Base-by-base conservation (phyloP, 2,888 invertebrate genomes). In the Linnaemya vulpina region DNA sequence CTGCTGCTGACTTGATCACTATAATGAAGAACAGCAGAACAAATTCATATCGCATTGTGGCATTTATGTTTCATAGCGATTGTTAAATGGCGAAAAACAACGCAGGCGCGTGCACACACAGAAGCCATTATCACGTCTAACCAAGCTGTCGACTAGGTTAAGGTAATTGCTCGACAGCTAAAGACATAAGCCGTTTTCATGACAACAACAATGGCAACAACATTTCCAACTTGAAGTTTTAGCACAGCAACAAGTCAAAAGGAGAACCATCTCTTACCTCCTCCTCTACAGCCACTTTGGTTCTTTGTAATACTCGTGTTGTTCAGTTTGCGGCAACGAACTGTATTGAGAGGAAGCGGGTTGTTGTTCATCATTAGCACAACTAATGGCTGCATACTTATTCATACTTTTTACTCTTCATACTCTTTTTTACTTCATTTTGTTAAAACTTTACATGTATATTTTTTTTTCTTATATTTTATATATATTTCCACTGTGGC, bases 361-460 rank as follows among this genome's bases (percentile, higher is more conserved):
- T 87, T 89, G 90, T 88, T 89, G 89, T 89, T 87, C 88, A 87
- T 90, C 89, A 87, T 88, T 88, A 89, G 87, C 88, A 88, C 88
- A 89, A 88, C 88, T 90, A 90, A 90, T 90, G 90, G 89, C 88
- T 90, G 89, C 89, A 87, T 89, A 90, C 90, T 90, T 90, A 89
- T 89, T 89, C 78, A 85, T 82, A 81, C 51, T 60, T 60, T 53
- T 76, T 58, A 15, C 17, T 22, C 43, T 35, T 30, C 5, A 30
- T 30, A 30, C 30, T 30, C 5, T 30, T 30, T 53, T 73, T 67
- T 70, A 38, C 20, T 43, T 63, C 40, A 70, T 67, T 63, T 63
- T 55, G 30, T 49, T 60, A 60, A 38, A 68, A 22, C 38, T 58
- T 60, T 67, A n/a, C 62, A 20, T 62, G 11, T 40, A 38, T 30